These are phyloP conservation scores for Ornithoptera priamus DNA, from an alignment of 2,888 invertebrate species.

Conservation along the genomic window DNA sequence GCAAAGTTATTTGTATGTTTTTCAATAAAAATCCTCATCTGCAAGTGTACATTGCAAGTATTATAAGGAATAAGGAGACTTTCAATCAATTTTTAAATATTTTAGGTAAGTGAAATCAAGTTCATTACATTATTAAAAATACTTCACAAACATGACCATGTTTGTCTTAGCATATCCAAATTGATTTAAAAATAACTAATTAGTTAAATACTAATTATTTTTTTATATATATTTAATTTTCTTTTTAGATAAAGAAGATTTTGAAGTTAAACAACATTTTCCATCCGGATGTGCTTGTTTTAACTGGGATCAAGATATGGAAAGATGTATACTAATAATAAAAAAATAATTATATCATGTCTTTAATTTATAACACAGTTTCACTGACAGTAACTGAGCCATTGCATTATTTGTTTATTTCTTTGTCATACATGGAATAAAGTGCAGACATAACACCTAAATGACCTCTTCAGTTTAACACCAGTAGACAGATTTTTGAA, in stretches of 20 bases:
- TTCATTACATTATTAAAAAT: neutral
- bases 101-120: neutral
- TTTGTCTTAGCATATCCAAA: neutral
- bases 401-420: neutral
- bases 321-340: slow-evolving; percentile 51
- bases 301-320: slow-evolving; percentile 49
- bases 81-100: slow-evolving; percentile 74
- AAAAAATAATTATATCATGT: slow-evolving; percentile 14
- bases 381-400: neutral
- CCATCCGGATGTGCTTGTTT: slow-evolving; percentile 40
- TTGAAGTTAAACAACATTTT: slow-evolving; percentile 39
- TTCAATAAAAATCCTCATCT: slow-evolving; percentile 51
- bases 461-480: too few relatives aligned
- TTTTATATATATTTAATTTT: neutral
- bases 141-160: neutral
- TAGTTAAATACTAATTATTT: too few relatives aligned
- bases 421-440: neutral
- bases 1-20: slow-evolving; percentile 52
- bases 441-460: too few relatives aligned
- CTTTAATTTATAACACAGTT: neutral
- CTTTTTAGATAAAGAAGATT: slow-evolving; percentile 47
- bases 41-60: slow-evolving; percentile 60
- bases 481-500: too few relatives aligned
- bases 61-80: slow-evolving; percentile 83
- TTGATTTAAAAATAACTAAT: neutral